Conservation (phyloP, 2,888 invertebrate species). For the Macrostomum cliftonense region DNA sequence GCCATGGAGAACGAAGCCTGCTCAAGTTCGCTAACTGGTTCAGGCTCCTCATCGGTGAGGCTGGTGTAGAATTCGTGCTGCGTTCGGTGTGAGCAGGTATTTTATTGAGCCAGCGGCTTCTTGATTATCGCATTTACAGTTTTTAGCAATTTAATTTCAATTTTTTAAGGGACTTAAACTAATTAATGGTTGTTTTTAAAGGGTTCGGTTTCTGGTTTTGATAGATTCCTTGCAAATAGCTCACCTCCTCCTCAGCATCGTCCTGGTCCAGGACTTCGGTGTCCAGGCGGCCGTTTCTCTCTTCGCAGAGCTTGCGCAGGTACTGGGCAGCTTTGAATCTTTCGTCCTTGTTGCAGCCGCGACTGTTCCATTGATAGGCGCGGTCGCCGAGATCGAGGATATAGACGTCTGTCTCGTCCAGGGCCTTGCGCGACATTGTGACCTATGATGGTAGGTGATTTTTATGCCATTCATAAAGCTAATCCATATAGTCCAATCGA, state of each 20-base stretch:
- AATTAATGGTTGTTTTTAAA: no score
- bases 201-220: no score
- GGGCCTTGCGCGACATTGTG: constrained; percentile 14
- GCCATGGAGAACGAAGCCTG: no score
- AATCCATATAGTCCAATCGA: no score
- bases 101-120: neutral
- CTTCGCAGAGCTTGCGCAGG: constrained; percentile 19
- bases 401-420: constrained; percentile 28
- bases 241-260: constrained; percentile 15
- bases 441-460: neutral
- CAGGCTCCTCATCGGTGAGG: constrained; percentile 1
- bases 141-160: no score
- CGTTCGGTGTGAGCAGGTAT: neutral
- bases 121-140: no score
- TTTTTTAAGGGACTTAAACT: no score
- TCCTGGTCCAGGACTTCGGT: constrained; percentile 20
- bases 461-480: no score
- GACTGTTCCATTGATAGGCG: constrained; percentile 30
- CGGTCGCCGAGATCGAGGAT: constrained; percentile 27
- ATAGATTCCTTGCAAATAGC: neutral
- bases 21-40: neutral
- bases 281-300: constrained; percentile 17
- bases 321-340: constrained; percentile 26
- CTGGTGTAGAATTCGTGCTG: constrained; percentile 23
- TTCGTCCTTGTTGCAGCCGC: constrained; percentile 27